Evolutionary conservation across 1,140 invertebrate genomes (phyloP), one percentile per base, ranked within the genome.

Genomic region (Hyles vespertilio): DNA sequence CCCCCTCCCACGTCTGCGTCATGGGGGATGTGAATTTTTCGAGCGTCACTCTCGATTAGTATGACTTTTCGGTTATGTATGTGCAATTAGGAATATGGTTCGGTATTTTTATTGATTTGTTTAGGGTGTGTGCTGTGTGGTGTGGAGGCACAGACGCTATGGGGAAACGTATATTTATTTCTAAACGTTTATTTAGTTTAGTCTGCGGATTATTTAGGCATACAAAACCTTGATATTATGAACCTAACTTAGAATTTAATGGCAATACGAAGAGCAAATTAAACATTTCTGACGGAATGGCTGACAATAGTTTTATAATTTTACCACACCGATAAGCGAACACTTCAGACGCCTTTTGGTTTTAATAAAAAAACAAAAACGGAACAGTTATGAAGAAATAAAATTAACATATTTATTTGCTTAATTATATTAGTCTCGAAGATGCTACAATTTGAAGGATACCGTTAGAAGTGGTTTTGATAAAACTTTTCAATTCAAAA

Each of bases 1-100:
- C 36, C 57, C 53, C 47, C 58, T 46, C 44, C n/a, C 65, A 52
- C 58, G 54, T 58, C 61, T 51, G 57, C 47, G 58, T 60, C 66
- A 40, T 65, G 75, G 72, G 81, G 75, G 80, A 70, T 72, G 70
- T 72, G 76, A 81, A 78, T 87, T 87, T 87, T 87, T 84, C 77
- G 70, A 78, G 69, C 78, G 74, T 81, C 82, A 87, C 72, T 82
- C 79, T 75, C 74, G 71, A 75, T 77, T 67, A 71, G 63, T 72
- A 70, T 65, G 62, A 65, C 51, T 67, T 40, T 56, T 61, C 56
- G 56, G 54, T 62, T 54, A 62, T 65, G 63, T 69, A 63, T 60
- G 43, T 61, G 43, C 51, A 62, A 9, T 58, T 59, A 56, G 45
- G 48, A 55, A 51, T 51, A 8, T 43, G 12, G 11, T 59, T 56